Conservation (phyloP, 2,797 vertebrate species). For the Pseudochirops cupreus region DNA sequence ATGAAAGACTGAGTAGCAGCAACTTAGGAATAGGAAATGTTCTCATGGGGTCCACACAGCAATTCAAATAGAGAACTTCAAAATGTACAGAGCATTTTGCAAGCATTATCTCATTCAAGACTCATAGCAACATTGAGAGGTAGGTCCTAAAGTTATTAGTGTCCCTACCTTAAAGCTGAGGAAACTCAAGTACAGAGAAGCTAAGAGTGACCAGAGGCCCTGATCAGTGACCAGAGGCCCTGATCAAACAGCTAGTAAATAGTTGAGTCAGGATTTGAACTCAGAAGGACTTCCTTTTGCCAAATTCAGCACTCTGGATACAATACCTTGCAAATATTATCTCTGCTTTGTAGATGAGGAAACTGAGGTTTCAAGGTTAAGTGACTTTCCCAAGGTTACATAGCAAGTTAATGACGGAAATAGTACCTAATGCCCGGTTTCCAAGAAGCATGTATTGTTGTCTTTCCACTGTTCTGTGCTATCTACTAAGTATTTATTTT, state of each 20-base stretch:
- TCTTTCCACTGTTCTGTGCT: not conserved
- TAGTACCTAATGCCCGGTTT: not conserved
- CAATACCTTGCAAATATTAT: not conserved
- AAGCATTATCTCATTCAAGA: not conserved
- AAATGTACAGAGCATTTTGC: not conserved
- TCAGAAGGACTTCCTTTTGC: not conserved
- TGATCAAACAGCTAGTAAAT: not conserved
- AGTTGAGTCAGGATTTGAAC: not conserved
- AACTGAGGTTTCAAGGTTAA: not conserved
- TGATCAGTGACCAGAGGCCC: not conserved
- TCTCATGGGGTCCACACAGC: not conserved
- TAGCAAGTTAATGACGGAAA: not conserved
- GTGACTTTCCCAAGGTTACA: not conserved
- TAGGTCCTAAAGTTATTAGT: not conserved
- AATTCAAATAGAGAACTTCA: not conserved
- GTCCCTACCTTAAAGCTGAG: not conserved
- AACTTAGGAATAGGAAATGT: not conserved
- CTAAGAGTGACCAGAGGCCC: not conserved
- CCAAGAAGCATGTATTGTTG: not conserved
- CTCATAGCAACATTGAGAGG: not conserved
- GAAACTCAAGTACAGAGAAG: not conserved
- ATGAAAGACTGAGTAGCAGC: not conserved
- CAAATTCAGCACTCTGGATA: not conserved
- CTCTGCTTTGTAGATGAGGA: not conserved
- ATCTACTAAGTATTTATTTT: conserved; percentile 7